These are phyloP conservation scores for Cheirogaleus major DNA, from an alignment of 2,797 vertebrate genomes.

Conservation along the genomic window DNA sequence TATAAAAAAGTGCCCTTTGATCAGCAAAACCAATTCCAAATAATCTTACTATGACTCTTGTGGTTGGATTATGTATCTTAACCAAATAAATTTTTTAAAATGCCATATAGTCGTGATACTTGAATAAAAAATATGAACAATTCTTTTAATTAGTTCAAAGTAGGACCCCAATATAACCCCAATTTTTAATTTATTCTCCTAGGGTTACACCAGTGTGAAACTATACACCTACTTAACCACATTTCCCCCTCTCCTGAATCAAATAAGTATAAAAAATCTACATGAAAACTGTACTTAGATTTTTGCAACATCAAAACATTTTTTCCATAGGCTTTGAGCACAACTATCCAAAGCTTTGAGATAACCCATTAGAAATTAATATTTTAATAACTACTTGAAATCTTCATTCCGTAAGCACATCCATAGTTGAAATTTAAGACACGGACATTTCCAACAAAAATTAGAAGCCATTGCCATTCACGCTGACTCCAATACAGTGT, in stretches of 20 bases:
- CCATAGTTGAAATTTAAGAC: neutral
- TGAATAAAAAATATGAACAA: neutral
- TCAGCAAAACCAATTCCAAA: neutral
- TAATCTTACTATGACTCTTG: neutral
- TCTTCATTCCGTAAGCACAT: neutral
- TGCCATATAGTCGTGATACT: neutral
- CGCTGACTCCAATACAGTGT: rapidly evolving
- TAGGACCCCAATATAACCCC: neutral
- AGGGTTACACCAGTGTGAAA: neutral
- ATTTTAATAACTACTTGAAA: neutral
- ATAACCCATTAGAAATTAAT: neutral
- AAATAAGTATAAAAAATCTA: neutral
- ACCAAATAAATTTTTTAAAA: neutral
- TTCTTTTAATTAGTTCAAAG: conserved; percentile 1
- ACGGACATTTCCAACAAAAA: neutral
- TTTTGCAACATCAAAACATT: neutral
- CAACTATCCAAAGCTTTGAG: neutral
- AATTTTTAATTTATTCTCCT: neutral
- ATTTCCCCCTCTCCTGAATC: neutral
- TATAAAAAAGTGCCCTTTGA: neutral
- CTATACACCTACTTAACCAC: neutral
- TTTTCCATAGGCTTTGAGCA: neutral
- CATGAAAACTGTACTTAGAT: neutral
- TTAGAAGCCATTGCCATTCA: rapidly evolving
- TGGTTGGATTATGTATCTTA: neutral